These are phyloP conservation scores for Spinus pinus DNA, from an alignment of 2,797 vertebrate species.

Conservation along the genomic window DNA sequence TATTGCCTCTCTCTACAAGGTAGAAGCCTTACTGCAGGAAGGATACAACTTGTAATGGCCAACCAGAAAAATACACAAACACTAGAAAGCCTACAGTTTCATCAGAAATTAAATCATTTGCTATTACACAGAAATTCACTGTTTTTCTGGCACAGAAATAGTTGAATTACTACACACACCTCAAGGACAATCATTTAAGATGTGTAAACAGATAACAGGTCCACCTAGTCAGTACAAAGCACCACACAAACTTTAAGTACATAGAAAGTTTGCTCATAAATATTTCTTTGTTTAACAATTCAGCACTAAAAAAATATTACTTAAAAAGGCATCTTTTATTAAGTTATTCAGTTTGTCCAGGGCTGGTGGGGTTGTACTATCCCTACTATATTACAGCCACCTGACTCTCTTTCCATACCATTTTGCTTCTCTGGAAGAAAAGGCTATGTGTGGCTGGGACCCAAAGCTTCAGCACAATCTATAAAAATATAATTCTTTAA, in stretches of 20 bases:
- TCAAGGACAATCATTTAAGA: conserved; percentile 4
- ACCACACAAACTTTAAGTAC: conserved; percentile 64
- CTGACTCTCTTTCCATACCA: background rate
- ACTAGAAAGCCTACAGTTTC: conserved; percentile 21
- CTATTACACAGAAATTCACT: conserved; percentile 33
- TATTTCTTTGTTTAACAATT: conserved; percentile 63
- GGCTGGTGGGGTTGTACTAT: conserved; percentile 55
- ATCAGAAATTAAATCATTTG: conserved; percentile 37
- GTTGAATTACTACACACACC: conserved; percentile 13
- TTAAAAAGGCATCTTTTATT: conserved; percentile 55
- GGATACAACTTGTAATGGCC: background rate
- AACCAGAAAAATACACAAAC: conserved; percentile 43
- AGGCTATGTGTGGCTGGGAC: background rate
- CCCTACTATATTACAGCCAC: conserved; percentile 48
- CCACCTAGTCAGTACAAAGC: conserved; percentile 41
- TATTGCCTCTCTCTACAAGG: conserved; percentile 43
- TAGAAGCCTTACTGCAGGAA: conserved; percentile 39
- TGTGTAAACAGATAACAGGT: conserved; percentile 2
- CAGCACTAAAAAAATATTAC: conserved; percentile 62
- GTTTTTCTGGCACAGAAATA: conserved; percentile 29
- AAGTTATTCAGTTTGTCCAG: conserved; percentile 51
- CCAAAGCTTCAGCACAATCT: conserved; percentile 30
- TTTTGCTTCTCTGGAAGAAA: conserved; percentile 29
- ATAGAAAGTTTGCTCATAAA: conserved; percentile 69
- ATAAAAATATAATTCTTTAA: conserved; percentile 62